phyloP scores from a whole-genome alignment of 2,113 vertebrate genomes.

The Callaeas wilsoni region DNA sequence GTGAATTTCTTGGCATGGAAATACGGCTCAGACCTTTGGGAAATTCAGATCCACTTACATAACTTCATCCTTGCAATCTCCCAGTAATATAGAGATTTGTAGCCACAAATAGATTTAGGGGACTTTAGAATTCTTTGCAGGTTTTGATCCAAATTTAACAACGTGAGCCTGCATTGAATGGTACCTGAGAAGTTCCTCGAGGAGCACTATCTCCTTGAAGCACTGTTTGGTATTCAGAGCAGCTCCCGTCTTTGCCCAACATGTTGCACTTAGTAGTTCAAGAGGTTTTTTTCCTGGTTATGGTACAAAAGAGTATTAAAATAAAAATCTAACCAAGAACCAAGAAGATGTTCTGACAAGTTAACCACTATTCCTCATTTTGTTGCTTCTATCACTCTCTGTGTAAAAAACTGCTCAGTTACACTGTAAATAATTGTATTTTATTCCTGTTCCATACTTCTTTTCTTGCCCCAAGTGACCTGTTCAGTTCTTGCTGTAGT shows the following conservation, averaged over 20 bases:
- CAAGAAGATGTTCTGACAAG: background rate
- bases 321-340: background rate
- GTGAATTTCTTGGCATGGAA: background rate
- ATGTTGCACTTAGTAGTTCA: background rate
- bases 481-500: background rate
- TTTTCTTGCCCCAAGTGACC: background rate
- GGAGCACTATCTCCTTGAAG: background rate
- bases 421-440: background rate
- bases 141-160: background rate
- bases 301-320: background rate
- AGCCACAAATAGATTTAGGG: background rate
- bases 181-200: background rate
- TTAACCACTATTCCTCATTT: background rate
- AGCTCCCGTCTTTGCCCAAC: background rate
- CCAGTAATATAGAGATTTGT: background rate
- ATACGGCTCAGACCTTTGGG: background rate
- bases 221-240: background rate
- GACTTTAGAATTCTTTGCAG: background rate
- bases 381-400: background rate
- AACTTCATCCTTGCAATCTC: background rate
- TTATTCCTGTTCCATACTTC: background rate
- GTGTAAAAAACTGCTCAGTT: background rate
- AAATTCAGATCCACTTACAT: background rate
- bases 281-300: background rate
- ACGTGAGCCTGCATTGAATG: background rate